Percentiles rank a stretch among this genome's conserved stretches.
Conservation (phyloP, 2,797 vertebrate genomes). For the Muscicapa comitata region DNA sequence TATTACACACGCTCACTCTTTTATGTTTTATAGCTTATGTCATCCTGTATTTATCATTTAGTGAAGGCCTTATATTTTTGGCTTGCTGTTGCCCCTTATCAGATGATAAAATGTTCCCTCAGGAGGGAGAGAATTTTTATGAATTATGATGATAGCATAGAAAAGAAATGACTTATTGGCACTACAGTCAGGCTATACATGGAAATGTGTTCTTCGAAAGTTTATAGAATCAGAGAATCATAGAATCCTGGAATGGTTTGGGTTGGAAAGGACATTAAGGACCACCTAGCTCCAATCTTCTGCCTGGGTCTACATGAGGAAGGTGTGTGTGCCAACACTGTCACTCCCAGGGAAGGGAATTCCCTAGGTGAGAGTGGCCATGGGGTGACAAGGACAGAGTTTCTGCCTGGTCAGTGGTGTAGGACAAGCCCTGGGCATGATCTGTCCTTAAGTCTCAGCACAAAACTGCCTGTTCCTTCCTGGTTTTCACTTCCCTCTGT, state of each 20-base stretch:
- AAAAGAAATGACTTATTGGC: slow-evolving; percentile 37
- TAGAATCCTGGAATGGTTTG: not conserved
- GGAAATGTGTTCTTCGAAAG: not conserved
- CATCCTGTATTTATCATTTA: slow-evolving; percentile 47
- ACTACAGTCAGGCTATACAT: not conserved
- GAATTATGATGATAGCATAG: slow-evolving; percentile 19
- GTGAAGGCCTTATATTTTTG: slow-evolving; percentile 35
- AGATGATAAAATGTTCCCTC: slow-evolving; percentile 27
- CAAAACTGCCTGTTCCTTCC: not conserved
- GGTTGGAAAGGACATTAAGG: not conserved
- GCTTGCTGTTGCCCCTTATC: slow-evolving; percentile 44
- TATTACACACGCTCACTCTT: slow-evolving; percentile 1
- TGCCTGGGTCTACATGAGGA: accelerated
- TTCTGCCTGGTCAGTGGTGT: not conserved
- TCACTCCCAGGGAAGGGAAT: not conserved
- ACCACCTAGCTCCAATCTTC: not conserved
- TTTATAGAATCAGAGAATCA: not conserved
- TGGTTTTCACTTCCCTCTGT: not conserved
- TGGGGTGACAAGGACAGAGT: accelerated
- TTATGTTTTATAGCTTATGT: slow-evolving; percentile 57
- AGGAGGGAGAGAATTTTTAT: slow-evolving; percentile 27
- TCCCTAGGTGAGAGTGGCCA: not conserved
- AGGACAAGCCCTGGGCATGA: not conserved
- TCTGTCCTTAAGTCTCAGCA: not conserved
- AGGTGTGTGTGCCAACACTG: accelerated